These are phyloP conservation scores for Acholoe squamosa DNA, from an alignment of 2,888 invertebrate genomes.

Conservation along the genomic window DNA sequence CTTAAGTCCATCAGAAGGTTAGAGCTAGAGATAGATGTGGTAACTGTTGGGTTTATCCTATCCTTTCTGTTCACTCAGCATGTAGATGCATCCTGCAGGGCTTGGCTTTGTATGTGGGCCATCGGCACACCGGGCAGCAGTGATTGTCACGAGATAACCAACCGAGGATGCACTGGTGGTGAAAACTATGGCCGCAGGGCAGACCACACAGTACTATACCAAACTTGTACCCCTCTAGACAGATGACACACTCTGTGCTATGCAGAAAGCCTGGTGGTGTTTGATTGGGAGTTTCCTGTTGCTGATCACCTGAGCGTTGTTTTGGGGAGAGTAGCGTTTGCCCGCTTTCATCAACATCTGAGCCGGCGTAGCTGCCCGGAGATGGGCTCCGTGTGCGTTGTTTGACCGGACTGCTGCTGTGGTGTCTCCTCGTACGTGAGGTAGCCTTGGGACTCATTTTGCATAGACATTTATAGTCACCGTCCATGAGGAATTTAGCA, in stretches of 20 bases:
- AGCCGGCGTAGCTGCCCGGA: not conserved
- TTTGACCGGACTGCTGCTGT: not conserved
- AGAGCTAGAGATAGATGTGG: not conserved
- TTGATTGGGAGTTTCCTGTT: constrained; percentile 23
- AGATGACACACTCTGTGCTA: constrained; percentile 84
- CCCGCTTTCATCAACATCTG: not conserved
- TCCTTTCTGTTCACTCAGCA: constrained; percentile 64
- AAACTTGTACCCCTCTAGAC: constrained; percentile 84
- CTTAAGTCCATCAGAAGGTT: not conserved
- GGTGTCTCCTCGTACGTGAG: not conserved
- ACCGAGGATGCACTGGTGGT: constrained; percentile 84
- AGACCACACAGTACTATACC: constrained; percentile 84
- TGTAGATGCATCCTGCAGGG: constrained; percentile 70
- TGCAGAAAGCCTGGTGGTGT: constrained; percentile 81
- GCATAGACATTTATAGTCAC: constrained; percentile 74
- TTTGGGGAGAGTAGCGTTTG: not conserved
- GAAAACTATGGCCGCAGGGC: constrained; percentile 85
- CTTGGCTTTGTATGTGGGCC: constrained; percentile 84
- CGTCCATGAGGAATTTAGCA: constrained; percentile 74
- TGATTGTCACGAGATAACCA: constrained; percentile 85
- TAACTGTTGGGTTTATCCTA: not conserved
- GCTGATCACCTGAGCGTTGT: not conserved
- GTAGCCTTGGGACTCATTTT: constrained; percentile 21
- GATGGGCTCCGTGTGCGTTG: not conserved
- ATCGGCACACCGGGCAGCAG: constrained; percentile 85